Percentiles rank a stretch among this genome's conserved stretches.
phyloP scores from a whole-genome alignment of 1,140 invertebrate genomes.

The Anastatus disparis region DNA sequence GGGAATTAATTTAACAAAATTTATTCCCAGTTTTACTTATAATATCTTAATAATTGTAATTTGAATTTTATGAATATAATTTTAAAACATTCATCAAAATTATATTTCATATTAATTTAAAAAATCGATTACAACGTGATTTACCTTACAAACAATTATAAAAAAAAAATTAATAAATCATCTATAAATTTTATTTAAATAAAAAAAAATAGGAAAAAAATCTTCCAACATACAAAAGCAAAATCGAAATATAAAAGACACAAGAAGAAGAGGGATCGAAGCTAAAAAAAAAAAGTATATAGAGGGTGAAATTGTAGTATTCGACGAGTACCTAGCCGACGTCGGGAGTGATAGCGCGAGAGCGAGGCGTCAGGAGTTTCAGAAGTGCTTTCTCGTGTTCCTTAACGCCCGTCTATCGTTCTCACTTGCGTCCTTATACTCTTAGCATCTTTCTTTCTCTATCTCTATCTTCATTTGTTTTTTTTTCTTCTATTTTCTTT shows the following conservation, averaged over 20 bases:
- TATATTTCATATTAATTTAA: no score
- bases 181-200: no score
- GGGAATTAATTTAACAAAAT: no score
- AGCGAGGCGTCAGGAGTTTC: conserved; percentile 59
- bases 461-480: not conserved
- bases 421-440: not conserved
- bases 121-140: no score
- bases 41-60: no score
- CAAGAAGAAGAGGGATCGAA: conserved; percentile 6
- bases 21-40: no score
- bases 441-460: not conserved
- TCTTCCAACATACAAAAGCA: not conserved
- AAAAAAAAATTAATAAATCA: no score
- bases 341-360: conserved; percentile 37
- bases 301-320: conserved; percentile 33
- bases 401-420: conserved; percentile 57
- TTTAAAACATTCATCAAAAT: no score
- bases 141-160: no score
- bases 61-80: no score
- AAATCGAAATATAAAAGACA: conserved; percentile 4
- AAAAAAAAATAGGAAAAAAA: no score
- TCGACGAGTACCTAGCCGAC: not conserved
- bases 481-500: not conserved
- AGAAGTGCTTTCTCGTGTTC: conserved; percentile 68
- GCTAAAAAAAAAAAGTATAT: no score